Evolutionary conservation across 2,888 invertebrate species (phyloP).

Genomic region (Alloplasta piceator): DNA sequence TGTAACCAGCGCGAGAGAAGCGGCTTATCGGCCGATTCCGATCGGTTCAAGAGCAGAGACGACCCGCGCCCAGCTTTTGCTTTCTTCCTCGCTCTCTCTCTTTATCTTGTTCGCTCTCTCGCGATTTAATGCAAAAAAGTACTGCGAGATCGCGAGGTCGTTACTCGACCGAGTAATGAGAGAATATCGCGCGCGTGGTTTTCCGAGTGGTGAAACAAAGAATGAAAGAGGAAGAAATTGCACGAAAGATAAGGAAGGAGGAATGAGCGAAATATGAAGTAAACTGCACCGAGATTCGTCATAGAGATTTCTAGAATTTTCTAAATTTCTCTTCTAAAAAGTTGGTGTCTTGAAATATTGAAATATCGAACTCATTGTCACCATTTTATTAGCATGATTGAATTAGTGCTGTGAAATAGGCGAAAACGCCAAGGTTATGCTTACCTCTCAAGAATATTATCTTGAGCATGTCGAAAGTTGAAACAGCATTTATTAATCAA

Average conservation of each 20-base stretch:
- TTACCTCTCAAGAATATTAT: no score
- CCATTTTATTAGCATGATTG: no score
- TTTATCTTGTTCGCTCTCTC: slow-evolving; percentile 30
- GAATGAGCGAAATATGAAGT: slow-evolving; percentile 40
- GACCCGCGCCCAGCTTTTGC: slow-evolving; percentile 62
- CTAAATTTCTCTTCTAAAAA: no score
- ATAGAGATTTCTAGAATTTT: no score
- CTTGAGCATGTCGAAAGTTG: no score
- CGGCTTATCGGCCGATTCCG: slow-evolving; percentile 75
- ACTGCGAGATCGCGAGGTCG: slow-evolving; percentile 73
- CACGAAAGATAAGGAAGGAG: slow-evolving; percentile 37
- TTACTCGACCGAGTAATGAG: slow-evolving; percentile 75
- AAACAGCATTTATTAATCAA: no score
- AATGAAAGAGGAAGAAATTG: slow-evolving; percentile 43
- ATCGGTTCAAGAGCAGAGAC: slow-evolving; percentile 70
- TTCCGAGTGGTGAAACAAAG: slow-evolving; percentile 15
- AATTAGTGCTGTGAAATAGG: no score
- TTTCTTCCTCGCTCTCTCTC: slow-evolving; percentile 16
- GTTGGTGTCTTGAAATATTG: no score
- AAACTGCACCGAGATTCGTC: no score
- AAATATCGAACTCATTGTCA: no score
- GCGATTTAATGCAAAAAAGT: slow-evolving; percentile 72
- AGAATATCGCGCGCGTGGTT: slow-evolving; percentile 70
- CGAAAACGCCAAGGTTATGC: no score
- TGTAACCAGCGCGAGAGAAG: slow-evolving; percentile 58